phyloP scores from a whole-genome alignment of 2,888 invertebrate species.

The Branchipolynoe longqiensis region DNA sequence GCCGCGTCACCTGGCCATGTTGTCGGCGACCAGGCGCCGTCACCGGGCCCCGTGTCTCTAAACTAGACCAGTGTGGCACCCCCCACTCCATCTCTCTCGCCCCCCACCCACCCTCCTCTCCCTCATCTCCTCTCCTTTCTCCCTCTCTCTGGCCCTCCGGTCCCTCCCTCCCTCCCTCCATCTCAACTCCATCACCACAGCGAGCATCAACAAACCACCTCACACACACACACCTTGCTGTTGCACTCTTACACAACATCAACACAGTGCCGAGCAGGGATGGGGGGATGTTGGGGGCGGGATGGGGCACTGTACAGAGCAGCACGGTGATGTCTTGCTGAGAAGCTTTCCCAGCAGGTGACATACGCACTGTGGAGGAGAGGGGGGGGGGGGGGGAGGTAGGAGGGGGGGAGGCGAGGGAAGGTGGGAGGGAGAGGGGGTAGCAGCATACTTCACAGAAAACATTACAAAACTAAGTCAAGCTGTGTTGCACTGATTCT shows the following conservation, averaged over 20 bases:
- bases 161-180: background rate
- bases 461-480: too few species aligned
- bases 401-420: background rate
- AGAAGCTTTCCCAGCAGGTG: too few species aligned
- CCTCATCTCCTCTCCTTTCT: too few species aligned
- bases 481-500: too few species aligned
- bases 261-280: background rate
- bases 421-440: background rate
- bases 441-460: slow-evolving; percentile 10
- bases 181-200: background rate
- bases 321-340: background rate
- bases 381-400: background rate
- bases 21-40: too few species aligned
- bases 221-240: background rate
- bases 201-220: background rate
- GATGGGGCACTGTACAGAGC: background rate
- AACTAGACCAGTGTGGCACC: too few species aligned
- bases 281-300: background rate
- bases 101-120: too few species aligned
- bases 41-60: too few species aligned
- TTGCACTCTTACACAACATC: background rate
- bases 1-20: too few species aligned
- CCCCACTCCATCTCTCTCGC: too few species aligned
- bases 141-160: background rate
- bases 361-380: background rate